phyloP scores from a whole-genome alignment of 1,140 invertebrate species.

The Samia ricini region DNA sequence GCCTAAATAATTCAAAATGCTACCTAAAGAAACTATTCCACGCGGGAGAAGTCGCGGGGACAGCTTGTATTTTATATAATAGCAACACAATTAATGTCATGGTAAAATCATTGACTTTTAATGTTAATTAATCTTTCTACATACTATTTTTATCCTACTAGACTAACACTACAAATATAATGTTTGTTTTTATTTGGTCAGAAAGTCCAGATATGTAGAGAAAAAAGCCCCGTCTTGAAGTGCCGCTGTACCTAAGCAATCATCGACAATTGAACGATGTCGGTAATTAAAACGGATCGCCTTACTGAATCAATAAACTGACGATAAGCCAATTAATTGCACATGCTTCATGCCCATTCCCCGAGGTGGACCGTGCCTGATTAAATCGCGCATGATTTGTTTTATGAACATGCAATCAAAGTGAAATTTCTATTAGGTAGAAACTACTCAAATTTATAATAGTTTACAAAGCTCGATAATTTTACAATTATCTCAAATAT shows the following conservation, averaged over 20 bases:
- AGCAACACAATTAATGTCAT: too few relatives aligned
- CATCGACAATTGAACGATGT: conserved; percentile 65
- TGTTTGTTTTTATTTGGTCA: too few relatives aligned
- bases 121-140: too few relatives aligned
- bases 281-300: conserved; percentile 73
- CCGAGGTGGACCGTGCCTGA: conserved; percentile 40
- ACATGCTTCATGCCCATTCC: conserved; percentile 45
- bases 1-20: too few relatives aligned
- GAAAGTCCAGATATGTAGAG: not conserved
- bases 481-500: too few relatives aligned
- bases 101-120: too few relatives aligned
- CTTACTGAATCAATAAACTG: conserved; percentile 71
- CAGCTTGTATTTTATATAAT: too few relatives aligned
- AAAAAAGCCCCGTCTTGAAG: not conserved
- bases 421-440: not conserved
- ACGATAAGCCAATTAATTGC: conserved; percentile 74
- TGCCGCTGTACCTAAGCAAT: conserved; percentile 32
- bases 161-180: too few relatives aligned
- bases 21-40: too few relatives aligned
- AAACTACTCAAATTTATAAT: not conserved
- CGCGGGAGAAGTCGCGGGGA: too few relatives aligned
- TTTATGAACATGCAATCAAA: conserved; percentile 15
- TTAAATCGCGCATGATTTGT: conserved; percentile 35
- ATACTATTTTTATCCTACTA: too few relatives aligned
- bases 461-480: not conserved